A percentile compares a stretch with the other conserved stretches of the same genome.
Evolutionary conservation across 2,113 vertebrate species (phyloP).

Genomic region (Cynoglossus semilaevis): DNA sequence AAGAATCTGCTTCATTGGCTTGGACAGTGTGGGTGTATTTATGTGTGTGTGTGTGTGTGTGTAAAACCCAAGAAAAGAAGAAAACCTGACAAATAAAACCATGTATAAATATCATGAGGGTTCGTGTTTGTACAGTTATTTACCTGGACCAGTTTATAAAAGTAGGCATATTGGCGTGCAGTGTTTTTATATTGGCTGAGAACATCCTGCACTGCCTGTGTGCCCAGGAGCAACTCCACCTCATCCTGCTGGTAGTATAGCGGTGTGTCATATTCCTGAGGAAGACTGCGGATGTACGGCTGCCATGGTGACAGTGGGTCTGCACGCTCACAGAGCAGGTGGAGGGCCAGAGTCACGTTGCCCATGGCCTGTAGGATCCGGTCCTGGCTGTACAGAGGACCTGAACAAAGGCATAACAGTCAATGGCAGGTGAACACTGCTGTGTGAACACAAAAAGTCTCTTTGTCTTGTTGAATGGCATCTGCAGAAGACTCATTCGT

Average conservation of each 20-base stretch:
- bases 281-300: slow-evolving; percentile 94
- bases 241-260: slow-evolving; percentile 94
- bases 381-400: slow-evolving; percentile 91
- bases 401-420: slow-evolving; percentile 62
- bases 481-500: no score
- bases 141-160: slow-evolving; percentile 97
- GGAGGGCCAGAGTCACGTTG: slow-evolving; percentile 93
- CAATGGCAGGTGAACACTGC: background rate
- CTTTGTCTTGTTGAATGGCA: no score
- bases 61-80: background rate
- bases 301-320: slow-evolving; percentile 88
- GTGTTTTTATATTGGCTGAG: slow-evolving; percentile 98
- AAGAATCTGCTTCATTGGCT: slow-evolving; percentile 95
- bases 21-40: slow-evolving; percentile 61
- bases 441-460: background rate
- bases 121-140: background rate
- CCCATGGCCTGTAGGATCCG: slow-evolving; percentile 98
- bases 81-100: background rate
- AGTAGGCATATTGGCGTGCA: slow-evolving; percentile 96
- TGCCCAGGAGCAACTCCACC: slow-evolving; percentile 87
- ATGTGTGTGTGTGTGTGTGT: slow-evolving; percentile 12
- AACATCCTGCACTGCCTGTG: slow-evolving; percentile 92
- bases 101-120: background rate
- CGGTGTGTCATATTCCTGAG: slow-evolving; percentile 89
- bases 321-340: slow-evolving; percentile 91